These are phyloP conservation scores for Epiblema foenella DNA, from an alignment of 2,888 invertebrate genomes.

Conservation along the genomic window DNA sequence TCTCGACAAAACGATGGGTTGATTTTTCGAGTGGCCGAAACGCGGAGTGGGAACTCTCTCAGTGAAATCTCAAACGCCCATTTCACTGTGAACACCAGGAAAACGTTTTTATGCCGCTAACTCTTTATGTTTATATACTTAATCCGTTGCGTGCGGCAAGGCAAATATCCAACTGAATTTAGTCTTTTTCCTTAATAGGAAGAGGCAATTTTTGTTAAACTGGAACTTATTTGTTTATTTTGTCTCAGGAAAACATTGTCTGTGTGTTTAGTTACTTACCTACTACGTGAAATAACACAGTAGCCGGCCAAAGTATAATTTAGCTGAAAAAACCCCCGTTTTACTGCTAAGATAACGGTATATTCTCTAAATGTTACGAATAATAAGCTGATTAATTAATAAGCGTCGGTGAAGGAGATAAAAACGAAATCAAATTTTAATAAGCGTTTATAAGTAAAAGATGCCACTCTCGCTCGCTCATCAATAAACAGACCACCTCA, in stretches of 20 bases:
- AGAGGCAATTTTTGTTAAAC: conserved; percentile 19
- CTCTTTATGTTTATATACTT: too few relatives aligned
- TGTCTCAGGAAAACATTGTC: conserved; percentile 8
- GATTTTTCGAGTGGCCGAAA: conserved; percentile 61
- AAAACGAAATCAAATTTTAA: conserved; percentile 10
- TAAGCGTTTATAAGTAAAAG: not conserved
- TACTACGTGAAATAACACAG: not conserved
- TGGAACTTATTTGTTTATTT: conserved; percentile 15
- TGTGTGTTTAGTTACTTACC: not conserved
- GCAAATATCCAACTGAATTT: conserved; percentile 28
- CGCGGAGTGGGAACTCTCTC: conserved; percentile 51
- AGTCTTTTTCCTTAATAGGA: conserved; percentile 18
- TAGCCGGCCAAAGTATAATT: not conserved
- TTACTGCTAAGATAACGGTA: too few relatives aligned
- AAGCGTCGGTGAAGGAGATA: not conserved
- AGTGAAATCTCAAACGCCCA: conserved; percentile 24
- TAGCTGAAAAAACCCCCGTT: not conserved
- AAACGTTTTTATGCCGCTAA: conserved; percentile 21
- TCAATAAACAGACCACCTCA: conserved; percentile 36
- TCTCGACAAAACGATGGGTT: conserved; percentile 62
- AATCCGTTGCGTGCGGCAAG: conserved; percentile 22
- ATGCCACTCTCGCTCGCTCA: not conserved
- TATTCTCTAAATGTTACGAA: too few relatives aligned
- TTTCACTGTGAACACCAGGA: conserved; percentile 18
- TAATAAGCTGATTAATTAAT: not conserved